Evolutionary conservation across 2,888 invertebrate genomes (phyloP), one percentile per base, ranked within the genome.

Genomic region (Neoitamus cyanurus): DNA sequence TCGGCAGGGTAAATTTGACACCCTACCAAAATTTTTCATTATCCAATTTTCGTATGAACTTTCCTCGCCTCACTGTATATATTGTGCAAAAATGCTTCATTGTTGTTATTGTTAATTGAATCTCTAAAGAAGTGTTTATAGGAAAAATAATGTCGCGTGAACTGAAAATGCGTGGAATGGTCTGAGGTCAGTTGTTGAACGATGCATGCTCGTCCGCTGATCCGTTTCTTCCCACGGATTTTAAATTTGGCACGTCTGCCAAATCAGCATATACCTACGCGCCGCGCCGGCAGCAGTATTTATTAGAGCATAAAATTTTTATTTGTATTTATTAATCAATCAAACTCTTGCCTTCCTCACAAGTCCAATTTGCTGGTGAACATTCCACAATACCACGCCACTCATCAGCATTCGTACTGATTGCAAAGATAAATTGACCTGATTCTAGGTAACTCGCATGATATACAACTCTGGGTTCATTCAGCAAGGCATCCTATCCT

Each of bases 381-480:
- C 80, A 80, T 80, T 80, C 68, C 80, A 34, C 80, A 58, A 31
- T 68, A 37, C 25, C 30, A 48, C 13, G 48, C n/a, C 36, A 15
- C 31, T 58, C 80, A 68, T 80, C 48, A 20, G 34, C 31, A 68
- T 80, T 80, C 25, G 25, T 11, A 58, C 80, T 80, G 80, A 80
- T 80, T 80, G 80, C 80, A 80, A 80, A 58, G 80, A 80, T 80
- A 80, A 80, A 80, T 80, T 80, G 80, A 80, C 80, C 68, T 68
- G 80, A 58, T 80, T 68, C 58, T 58, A 80, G 80, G 80, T 80
- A 80, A 34, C 58, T 68, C 68, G 30, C 80, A 80, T 80, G 80
- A 80, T 80, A 80, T 80, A 80, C 80, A 80, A 80, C 20, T 20
- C 80, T 9, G 58, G 37, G 28, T 48, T 15, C 80, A 28, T 28